Conservation (phyloP, 2,797 vertebrate genomes). For the Sternotherus odoratus region DNA sequence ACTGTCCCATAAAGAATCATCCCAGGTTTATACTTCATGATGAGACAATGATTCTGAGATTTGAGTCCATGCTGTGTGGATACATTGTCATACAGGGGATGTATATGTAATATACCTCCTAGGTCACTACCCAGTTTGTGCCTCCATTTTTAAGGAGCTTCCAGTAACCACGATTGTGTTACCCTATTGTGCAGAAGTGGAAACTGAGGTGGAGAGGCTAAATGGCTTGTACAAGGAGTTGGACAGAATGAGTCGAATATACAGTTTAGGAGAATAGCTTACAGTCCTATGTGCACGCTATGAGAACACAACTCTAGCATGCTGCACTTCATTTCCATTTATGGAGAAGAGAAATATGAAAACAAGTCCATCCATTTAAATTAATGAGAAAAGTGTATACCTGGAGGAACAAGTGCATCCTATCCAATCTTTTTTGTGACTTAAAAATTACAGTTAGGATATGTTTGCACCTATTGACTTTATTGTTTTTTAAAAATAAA, state of each 20-base stretch:
- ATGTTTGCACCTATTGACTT: background rate
- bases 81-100: background rate
- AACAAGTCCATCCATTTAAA: background rate
- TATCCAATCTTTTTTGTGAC: background rate
- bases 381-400: background rate
- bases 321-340: background rate
- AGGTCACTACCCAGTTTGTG: background rate
- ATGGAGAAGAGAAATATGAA: background rate
- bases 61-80: background rate
- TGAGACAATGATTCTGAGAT: slow-evolving; percentile 4
- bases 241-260: rapidly evolving
- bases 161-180: background rate
- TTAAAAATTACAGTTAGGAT: background rate
- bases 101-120: background rate
- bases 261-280: background rate
- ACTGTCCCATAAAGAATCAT: background rate
- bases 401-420: background rate
- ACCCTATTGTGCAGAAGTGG: slow-evolving; percentile 15
- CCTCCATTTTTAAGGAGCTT: background rate
- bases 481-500: background rate
- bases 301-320: background rate
- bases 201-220: slow-evolving; percentile 26
- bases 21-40: background rate
- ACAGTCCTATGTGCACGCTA: background rate
- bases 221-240: background rate